phyloP scores from a whole-genome alignment of 2,797 vertebrate species.

The Loriculus beryllinus region DNA sequence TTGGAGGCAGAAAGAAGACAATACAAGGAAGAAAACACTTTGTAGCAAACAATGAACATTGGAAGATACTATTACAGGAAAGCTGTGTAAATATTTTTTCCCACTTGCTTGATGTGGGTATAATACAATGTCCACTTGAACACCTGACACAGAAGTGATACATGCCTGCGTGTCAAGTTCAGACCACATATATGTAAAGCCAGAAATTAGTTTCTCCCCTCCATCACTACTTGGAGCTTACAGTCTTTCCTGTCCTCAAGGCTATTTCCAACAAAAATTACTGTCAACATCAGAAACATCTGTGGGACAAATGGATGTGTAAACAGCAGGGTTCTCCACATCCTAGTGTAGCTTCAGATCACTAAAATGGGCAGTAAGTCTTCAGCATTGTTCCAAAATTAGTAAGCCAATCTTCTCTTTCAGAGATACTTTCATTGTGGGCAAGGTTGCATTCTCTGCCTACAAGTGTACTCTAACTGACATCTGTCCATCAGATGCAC shows the following conservation, averaged over 20 bases:
- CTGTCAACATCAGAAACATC: not conserved
- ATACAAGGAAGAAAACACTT: not conserved
- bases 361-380: not conserved
- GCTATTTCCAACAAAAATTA: not conserved
- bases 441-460: not conserved
- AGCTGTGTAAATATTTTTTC: not conserved
- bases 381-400: not conserved
- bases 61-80: not conserved
- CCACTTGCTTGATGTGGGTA: not conserved
- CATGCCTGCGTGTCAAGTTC: not conserved
- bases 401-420: not conserved
- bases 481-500: not conserved
- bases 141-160: not conserved
- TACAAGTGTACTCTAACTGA: not conserved
- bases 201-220: not conserved
- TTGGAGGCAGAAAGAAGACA: not conserved
- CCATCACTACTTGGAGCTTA: not conserved
- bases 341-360: not conserved
- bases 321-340: not conserved
- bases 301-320: not conserved
- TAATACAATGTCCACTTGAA: not conserved
- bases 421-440: not conserved
- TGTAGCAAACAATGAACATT: not conserved
- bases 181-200: not conserved
- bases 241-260: not conserved